Conservation (phyloP, 2,113 vertebrate species). For the Piprites chloris region DNA sequence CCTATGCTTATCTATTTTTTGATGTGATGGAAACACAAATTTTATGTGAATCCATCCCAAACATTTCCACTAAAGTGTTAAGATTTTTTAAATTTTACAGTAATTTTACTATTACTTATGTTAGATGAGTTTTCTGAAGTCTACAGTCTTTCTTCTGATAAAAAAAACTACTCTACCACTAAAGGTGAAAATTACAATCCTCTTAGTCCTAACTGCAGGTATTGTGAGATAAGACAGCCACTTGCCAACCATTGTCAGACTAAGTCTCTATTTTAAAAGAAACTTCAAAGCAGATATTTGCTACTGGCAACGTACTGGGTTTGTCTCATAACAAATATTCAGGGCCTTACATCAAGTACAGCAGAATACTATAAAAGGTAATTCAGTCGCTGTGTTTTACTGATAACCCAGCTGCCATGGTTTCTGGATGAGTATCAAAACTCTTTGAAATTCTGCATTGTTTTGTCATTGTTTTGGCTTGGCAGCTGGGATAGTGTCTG, state of each 20-base stretch:
- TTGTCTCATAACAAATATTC: not conserved
- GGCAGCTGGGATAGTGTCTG: not conserved
- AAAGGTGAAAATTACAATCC: slow-evolving; percentile 3
- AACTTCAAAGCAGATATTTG: slow-evolving; percentile 32
- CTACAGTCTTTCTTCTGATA: not conserved
- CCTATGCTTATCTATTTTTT: not conserved
- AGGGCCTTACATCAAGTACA: not conserved
- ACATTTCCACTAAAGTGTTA: not conserved
- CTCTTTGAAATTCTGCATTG: not conserved
- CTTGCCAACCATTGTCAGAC: not conserved
- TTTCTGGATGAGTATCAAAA: slow-evolving; percentile 46
- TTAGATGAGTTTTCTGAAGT: not conserved
- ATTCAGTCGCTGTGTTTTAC: not conserved
- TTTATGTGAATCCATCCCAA: not conserved
- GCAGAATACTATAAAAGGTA: not conserved
- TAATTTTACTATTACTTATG: not conserved
- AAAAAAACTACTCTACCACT: not conserved
- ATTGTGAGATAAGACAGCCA: not conserved
- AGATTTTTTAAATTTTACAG: not conserved
- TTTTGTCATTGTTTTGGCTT: not conserved
- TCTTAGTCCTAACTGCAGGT: slow-evolving; percentile 21
- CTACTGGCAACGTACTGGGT: not conserved
- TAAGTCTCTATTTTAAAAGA: slow-evolving; percentile 18
- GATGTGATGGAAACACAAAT: not conserved
- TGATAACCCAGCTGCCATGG: slow-evolving; percentile 33